Base-by-base conservation (phyloP, 2,113 vertebrate species). In the Chloropsis cyanopogon region DNA sequence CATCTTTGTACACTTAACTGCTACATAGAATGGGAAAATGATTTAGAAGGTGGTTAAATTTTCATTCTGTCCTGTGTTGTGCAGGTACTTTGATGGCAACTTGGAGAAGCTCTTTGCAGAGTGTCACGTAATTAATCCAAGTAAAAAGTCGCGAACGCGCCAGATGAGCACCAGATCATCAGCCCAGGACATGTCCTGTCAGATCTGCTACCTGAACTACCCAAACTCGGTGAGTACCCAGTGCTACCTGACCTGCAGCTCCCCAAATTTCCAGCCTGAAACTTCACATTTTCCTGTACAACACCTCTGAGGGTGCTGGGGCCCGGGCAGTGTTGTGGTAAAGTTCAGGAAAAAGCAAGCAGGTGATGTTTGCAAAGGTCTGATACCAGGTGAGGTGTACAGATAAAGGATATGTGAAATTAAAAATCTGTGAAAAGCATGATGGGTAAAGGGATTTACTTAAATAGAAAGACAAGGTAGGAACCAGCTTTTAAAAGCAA, bases 191-290 rank as follows among this genome's bases (percentile, higher is more conserved):
- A 99, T 99, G 99, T 99, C 99, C 94, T 99, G 99, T 98, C 99
- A 99, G 98, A 99, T 99, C 97, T 99, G 99, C 98, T 99, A 99
- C 95, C 98, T 99, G 97, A 99, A 99, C 97, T 99, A 99, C 96
- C 99, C 99, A 85, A 99, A 99, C 97, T 98, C 99, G 93, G 99
- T 99, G 95, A 99, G 99, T 99, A 88, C 75, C 57, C 8, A 6
- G 46, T 50, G 12, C 9, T 64, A 19, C 49, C 33, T 85, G 14
- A 22, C 19, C 26, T 11, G 4, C 28, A 70, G 5, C 26, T 65
- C 16, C 31, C 35, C 37, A 29, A 0, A 3, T 53, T 42, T 33
- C 14, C 41, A 11, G 2, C 28, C 28, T 60, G 57, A 46, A 56
- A 26, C 3, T 14, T 69, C 12, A 7, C 14, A 10, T 42, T 63